phyloP scores from a whole-genome alignment of 2,888 invertebrate genomes.

The Linnaemya tessellans region DNA sequence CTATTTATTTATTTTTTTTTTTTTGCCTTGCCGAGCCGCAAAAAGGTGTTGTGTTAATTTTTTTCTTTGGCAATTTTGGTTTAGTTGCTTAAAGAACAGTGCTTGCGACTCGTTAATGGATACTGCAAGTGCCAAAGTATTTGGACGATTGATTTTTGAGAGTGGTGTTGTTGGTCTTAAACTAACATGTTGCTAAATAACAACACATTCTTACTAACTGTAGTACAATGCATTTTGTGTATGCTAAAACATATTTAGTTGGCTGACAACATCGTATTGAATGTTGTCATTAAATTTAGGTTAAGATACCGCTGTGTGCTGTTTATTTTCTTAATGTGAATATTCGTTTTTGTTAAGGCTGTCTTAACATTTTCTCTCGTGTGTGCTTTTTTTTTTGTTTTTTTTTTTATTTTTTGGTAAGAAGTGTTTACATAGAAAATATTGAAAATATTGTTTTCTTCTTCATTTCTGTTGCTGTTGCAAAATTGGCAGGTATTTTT shows the following conservation, averaged over 20 bases:
- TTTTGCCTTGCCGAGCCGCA: too few relatives aligned
- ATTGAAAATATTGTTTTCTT: not conserved
- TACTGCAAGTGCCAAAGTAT: not conserved
- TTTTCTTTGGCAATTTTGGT: not conserved
- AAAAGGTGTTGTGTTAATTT: not conserved
- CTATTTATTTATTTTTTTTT: not conserved
- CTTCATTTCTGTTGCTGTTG: not conserved
- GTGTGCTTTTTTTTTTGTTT: too few relatives aligned
- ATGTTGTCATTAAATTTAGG: constrained; percentile 54
- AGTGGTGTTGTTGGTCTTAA: constrained; percentile 28
- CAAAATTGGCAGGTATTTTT: not conserved
- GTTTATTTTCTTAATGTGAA: constrained; percentile 48
- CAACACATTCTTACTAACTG: not conserved
- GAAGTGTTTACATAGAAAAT: constrained; percentile 33
- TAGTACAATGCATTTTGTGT: not conserved
- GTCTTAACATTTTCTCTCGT: not conserved
- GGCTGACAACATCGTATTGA: constrained; percentile 22
- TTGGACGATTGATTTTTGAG: constrained; percentile 33
- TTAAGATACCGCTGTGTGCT: constrained; percentile 67
- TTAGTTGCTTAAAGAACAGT: constrained; percentile 5
- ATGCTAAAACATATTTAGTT: constrained; percentile 35
- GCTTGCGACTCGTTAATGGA: constrained; percentile 11
- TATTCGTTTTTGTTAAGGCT: constrained; percentile 1
- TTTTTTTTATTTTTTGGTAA: constrained; percentile 3
- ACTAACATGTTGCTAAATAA: not conserved